phyloP scores from a whole-genome alignment of 2,797 vertebrate species.

The Poecilia velifera region DNA sequence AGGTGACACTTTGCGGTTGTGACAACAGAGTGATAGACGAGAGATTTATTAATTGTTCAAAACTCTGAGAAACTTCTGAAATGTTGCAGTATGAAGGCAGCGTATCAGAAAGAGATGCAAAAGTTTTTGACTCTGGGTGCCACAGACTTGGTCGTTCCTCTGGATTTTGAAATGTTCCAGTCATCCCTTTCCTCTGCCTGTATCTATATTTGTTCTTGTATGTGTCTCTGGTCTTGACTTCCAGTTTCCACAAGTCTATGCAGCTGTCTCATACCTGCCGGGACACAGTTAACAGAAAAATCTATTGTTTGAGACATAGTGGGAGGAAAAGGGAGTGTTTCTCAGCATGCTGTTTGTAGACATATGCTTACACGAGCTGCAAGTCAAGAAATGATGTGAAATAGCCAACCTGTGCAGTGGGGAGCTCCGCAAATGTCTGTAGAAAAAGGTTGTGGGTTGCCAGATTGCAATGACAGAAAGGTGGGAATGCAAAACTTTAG shows the following conservation, averaged over 20 bases:
- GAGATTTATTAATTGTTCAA: neutral
- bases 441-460: neutral
- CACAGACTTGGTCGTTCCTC: neutral
- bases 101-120: neutral
- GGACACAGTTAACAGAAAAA: neutral
- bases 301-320: neutral
- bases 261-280: neutral
- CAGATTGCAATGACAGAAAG: neutral
- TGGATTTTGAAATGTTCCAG: neutral
- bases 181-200: neutral
- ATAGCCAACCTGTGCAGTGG: neutral
- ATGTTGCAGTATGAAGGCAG: neutral
- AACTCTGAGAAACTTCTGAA: neutral
- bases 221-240: neutral
- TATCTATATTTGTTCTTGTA: neutral
- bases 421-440: neutral
- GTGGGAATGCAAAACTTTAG: neutral
- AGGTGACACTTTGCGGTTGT: neutral
- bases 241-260: neutral
- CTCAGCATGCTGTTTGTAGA: neutral
- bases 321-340: neutral
- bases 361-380: neutral
- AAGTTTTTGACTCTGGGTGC: neutral
- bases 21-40: neutral
- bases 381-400: neutral